These are phyloP conservation scores for rabbit (Oryctolagus cuniculus) DNA, from an alignment of 2,113 vertebrate genomes.

Conservation along the genomic window DNA sequence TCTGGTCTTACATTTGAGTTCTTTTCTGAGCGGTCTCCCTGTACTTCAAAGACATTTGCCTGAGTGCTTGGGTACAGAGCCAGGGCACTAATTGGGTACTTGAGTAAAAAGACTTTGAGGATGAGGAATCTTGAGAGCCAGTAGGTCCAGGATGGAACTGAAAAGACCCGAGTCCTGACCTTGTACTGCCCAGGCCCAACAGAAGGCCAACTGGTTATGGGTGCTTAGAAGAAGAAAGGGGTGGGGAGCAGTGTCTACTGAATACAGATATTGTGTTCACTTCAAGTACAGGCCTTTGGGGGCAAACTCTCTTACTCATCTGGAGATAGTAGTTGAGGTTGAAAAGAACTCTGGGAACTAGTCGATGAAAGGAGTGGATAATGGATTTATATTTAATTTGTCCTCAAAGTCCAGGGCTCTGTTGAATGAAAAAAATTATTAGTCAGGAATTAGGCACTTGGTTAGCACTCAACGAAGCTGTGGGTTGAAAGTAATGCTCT, in stretches of 20 bases:
- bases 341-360: conserved; percentile 53
- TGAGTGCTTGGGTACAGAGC: conserved; percentile 65
- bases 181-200: conserved; percentile 46
- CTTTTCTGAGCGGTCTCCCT: conserved; percentile 62
- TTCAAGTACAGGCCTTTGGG: background rate
- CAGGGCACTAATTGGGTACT: conserved; percentile 59
- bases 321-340: background rate
- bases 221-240: background rate
- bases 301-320: background rate
- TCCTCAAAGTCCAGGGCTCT: conserved; percentile 47
- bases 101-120: conserved; percentile 75
- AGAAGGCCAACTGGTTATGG: conserved; percentile 14
- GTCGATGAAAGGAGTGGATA: conserved; percentile 35
- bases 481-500: conserved; percentile 44
- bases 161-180: conserved; percentile 41
- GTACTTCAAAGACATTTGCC: conserved; percentile 71
- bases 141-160: background rate
- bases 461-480: conserved; percentile 34
- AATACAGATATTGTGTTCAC: conserved; percentile 51
- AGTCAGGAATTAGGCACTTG: conserved; percentile 55
- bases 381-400: conserved; percentile 40
- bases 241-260: background rate
- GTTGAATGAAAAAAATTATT: conserved; percentile 47
- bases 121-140: conserved; percentile 49
- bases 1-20: conserved; percentile 79